These are phyloP conservation scores for Tinea semifulvella DNA, from an alignment of 2,888 invertebrate genomes.

Conservation along the genomic window DNA sequence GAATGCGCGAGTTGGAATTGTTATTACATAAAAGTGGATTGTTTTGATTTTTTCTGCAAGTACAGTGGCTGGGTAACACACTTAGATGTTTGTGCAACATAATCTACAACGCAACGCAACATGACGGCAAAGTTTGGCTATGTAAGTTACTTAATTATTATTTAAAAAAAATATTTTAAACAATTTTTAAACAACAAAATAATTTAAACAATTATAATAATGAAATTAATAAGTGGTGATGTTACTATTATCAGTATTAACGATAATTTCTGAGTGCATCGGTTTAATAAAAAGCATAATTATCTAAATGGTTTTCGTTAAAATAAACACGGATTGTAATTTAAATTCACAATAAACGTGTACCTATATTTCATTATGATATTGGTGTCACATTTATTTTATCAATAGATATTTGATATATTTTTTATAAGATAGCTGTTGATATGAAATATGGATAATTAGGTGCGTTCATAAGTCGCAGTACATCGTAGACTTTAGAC, in stretches of 20 bases:
- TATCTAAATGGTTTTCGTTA: too few species aligned
- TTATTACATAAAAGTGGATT: slow-evolving; percentile 60
- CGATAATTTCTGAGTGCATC: too few species aligned
- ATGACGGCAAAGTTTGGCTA: slow-evolving; percentile 69
- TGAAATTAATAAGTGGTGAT: too few species aligned
- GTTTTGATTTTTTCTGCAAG: slow-evolving; percentile 52
- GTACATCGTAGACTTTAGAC: not conserved
- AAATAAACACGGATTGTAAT: not conserved
- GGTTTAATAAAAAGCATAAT: too few species aligned
- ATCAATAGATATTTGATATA: slow-evolving; percentile 6
- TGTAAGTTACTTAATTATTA: slow-evolving; percentile 39
- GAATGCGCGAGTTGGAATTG: slow-evolving; percentile 57
- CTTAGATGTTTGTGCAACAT: slow-evolving; percentile 65
- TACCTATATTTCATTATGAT: not conserved
- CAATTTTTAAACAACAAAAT: slow-evolving; percentile 14
- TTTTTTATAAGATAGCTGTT: not conserved
- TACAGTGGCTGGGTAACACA: slow-evolving; percentile 56
- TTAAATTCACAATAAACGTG: not conserved
- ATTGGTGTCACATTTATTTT: slow-evolving; percentile 2
- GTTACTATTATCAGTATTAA: too few species aligned
- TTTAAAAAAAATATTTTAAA: slow-evolving; percentile 13
- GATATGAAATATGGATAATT: slow-evolving; percentile 5
- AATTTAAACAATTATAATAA: too few species aligned
- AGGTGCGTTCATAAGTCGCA: not conserved
- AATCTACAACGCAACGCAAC: slow-evolving; percentile 67